These are phyloP conservation scores for Carettochelys insculpta DNA, from an alignment of 2,113 vertebrate genomes.

Conservation along the genomic window DNA sequence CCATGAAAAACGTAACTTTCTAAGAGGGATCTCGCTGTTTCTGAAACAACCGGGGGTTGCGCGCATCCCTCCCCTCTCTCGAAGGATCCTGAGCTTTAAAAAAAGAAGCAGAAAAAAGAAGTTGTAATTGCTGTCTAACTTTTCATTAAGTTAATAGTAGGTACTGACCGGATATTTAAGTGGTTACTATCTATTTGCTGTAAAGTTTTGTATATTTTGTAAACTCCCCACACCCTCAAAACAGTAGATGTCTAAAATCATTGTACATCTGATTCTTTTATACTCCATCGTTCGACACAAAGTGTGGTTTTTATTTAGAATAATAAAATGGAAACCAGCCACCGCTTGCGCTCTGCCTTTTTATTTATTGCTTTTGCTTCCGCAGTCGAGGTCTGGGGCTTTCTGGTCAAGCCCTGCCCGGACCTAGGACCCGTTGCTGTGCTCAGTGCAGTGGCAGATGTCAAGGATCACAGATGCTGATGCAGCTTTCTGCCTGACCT, in stretches of 20 bases:
- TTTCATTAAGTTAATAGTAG: conserved; percentile 78
- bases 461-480: background rate
- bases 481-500: background rate
- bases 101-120: background rate
- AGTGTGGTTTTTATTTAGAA: conserved; percentile 88
- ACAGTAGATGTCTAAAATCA: conserved; percentile 80
- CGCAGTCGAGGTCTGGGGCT: background rate
- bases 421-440: background rate
- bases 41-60: background rate
- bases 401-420: background rate
- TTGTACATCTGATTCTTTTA: conserved; percentile 85
- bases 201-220: conserved; percentile 89
- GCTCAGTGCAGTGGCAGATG: fast-evolving
- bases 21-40: background rate
- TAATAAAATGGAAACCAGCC: conserved; percentile 78
- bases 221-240: conserved; percentile 61
- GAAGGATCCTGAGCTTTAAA: conserved; percentile 44
- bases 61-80: conserved; percentile 4
- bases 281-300: conserved; percentile 83
- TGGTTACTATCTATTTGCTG: conserved; percentile 85
- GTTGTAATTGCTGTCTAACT: conserved; percentile 69
- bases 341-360: background rate
- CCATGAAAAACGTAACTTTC: fast-evolving
- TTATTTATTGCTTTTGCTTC: fast-evolving
- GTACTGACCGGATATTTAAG: conserved; percentile 84